Evolutionary conservation across 2,797 vertebrate species (phyloP).

Genomic region (Coregonus ussuriensis): DNA sequence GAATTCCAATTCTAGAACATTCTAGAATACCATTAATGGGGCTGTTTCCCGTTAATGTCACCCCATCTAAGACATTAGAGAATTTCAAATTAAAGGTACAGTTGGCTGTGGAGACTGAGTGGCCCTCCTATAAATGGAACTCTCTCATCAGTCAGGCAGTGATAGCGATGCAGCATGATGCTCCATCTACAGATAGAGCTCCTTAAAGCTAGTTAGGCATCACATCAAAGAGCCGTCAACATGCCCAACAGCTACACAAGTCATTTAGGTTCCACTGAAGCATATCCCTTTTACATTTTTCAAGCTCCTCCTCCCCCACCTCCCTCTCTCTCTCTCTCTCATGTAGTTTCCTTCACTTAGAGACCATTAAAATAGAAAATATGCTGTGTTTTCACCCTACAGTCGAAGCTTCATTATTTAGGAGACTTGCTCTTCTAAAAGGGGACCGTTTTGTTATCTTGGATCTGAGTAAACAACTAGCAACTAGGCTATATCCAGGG

Average conservation of each 20-base stretch:
- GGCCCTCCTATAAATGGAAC: slow-evolving; percentile 60
- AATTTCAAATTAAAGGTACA: slow-evolving; percentile 81
- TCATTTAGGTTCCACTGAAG: slow-evolving; percentile 74
- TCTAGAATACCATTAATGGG: slow-evolving; percentile 71
- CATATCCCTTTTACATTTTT: slow-evolving; percentile 69
- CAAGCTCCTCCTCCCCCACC: slow-evolving; percentile 37
- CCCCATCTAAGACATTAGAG: slow-evolving; percentile 72
- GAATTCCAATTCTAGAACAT: slow-evolving; percentile 48
- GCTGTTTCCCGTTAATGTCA: slow-evolving; percentile 62
- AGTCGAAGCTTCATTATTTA: slow-evolving; percentile 71
- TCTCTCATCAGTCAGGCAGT: slow-evolving; percentile 69
- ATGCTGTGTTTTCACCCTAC: slow-evolving; percentile 55
- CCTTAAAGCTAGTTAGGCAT: slow-evolving; percentile 75
- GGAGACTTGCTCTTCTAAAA: slow-evolving; percentile 52
- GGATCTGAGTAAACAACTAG: slow-evolving; percentile 70
- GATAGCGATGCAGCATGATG: slow-evolving; percentile 45
- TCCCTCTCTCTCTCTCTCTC: slow-evolving; percentile 19
- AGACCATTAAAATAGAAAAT: slow-evolving; percentile 68
- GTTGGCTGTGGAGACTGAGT: slow-evolving; percentile 67
- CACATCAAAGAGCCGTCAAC: slow-evolving; percentile 75
- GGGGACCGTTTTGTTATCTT: slow-evolving; percentile 57
- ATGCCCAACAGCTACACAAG: slow-evolving; percentile 71
- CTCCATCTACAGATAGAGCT: slow-evolving; percentile 43
- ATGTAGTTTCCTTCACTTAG: slow-evolving; percentile 66
- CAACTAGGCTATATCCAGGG: slow-evolving; percentile 1